phyloP scores from a whole-genome alignment of 1,140 invertebrate genomes.

The Zaprionus lachaisei region DNA sequence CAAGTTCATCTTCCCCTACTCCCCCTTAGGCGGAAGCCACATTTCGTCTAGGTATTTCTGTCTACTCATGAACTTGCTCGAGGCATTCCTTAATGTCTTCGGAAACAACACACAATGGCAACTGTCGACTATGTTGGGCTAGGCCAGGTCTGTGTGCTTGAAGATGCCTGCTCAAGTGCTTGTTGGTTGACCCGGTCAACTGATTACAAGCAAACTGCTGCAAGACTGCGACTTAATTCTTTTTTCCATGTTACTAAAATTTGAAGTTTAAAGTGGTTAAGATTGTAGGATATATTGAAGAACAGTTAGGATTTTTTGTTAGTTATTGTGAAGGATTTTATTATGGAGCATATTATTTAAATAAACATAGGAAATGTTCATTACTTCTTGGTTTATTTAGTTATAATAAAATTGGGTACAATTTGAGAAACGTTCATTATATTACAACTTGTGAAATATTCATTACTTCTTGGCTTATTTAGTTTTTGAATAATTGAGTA shows the following conservation, averaged over 20 bases:
- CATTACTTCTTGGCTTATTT: too few species aligned
- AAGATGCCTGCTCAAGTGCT: not conserved
- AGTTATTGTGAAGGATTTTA: too few species aligned
- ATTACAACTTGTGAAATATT: too few species aligned
- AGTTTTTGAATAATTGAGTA: too few species aligned
- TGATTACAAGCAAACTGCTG: not conserved
- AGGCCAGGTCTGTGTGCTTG: slow-evolving; percentile 15
- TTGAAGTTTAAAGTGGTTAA: not conserved
- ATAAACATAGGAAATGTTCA: too few species aligned
- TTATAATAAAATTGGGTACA: too few species aligned
- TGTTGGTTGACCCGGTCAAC: slow-evolving; percentile 6
- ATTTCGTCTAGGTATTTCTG: slow-evolving; percentile 31
- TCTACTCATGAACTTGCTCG: slow-evolving; percentile 56
- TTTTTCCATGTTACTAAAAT: not conserved
- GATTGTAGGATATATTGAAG: not conserved
- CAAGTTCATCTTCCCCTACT: slow-evolving; percentile 4
- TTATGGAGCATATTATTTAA: too few species aligned
- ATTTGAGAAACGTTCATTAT: too few species aligned
- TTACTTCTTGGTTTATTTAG: too few species aligned
- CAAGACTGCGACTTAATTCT: not conserved
- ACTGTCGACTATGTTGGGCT: slow-evolving; percentile 7
- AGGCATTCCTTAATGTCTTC: slow-evolving; percentile 31
- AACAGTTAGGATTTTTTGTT: too few species aligned
- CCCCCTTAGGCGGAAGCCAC: not conserved
- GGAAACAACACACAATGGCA: slow-evolving; percentile 2